Evolutionary conservation across 2,113 vertebrate species (phyloP).

Genomic region (Tupaia chinensis): DNA sequence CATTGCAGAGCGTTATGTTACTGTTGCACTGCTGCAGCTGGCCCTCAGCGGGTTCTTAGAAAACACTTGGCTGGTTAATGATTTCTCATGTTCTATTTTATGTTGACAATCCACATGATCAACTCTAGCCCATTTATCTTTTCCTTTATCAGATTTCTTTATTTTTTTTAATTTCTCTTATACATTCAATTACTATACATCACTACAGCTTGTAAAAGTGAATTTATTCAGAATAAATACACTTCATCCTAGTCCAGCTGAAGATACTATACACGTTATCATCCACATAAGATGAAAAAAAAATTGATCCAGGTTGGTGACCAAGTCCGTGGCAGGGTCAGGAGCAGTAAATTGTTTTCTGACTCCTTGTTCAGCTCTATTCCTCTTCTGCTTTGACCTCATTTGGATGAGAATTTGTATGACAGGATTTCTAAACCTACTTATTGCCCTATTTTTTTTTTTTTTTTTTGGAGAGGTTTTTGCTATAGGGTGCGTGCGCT

Average conservation of each 20-base stretch:
- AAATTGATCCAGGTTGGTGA: background rate
- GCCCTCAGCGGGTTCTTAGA: background rate
- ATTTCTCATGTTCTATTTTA: background rate
- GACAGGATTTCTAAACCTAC: slow-evolving; percentile 13
- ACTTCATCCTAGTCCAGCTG: too few species aligned
- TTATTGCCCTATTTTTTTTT: background rate
- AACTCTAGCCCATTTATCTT: slow-evolving; percentile 15
- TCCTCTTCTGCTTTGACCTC: background rate
- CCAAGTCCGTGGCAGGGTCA: background rate
- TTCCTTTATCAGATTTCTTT: background rate
- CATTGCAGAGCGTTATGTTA: too few species aligned
- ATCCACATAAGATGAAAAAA: background rate
- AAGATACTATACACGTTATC: too few species aligned
- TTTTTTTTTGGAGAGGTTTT: too few species aligned
- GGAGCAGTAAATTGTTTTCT: slow-evolving; percentile 26
- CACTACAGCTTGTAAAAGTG: too few species aligned
- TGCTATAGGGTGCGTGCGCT: too few species aligned
- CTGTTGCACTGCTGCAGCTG: too few species aligned
- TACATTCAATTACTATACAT: too few species aligned
- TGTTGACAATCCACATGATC: background rate
- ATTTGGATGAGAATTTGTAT: background rate
- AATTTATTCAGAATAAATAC: too few species aligned
- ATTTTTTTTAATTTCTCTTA: background rate
- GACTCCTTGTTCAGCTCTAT: background rate
- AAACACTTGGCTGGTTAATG: background rate